Percentiles rank a stretch among this genome's conserved stretches.
These are phyloP conservation scores for Ditylenchus dipsaci DNA, from an alignment of 1,140 invertebrate genomes.

Conservation along the genomic window DNA sequence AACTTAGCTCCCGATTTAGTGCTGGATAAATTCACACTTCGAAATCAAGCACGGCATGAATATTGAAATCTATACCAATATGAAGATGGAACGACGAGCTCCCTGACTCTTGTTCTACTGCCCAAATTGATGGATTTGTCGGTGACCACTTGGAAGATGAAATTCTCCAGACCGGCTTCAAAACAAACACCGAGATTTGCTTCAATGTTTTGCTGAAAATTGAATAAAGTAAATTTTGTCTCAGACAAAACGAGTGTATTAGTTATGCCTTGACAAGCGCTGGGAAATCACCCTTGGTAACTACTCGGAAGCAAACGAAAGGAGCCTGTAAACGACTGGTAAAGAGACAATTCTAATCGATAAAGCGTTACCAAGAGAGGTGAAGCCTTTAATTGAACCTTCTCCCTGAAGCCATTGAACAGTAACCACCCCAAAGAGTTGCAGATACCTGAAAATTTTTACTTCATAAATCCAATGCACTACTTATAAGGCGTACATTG, in stretches of 20 bases:
- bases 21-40: conserved; percentile 49
- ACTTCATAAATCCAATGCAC: too few relatives aligned
- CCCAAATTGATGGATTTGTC: conserved; percentile 77
- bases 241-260: neutral
- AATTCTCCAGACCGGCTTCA: conserved; percentile 86
- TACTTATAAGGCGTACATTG: conserved; percentile 62
- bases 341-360: neutral
- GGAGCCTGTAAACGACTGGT: conserved; percentile 76
- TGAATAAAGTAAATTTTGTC: neutral
- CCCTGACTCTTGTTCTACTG: conserved; percentile 64
- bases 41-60: conserved; percentile 2
- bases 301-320: conserved; percentile 88
- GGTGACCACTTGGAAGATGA: conserved; percentile 92
- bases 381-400: conserved; percentile 74
- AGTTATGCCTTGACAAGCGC: conserved; percentile 70
- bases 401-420: conserved; percentile 90
- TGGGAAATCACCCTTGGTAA: conserved; percentile 89
- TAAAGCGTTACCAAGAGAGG: conserved; percentile 16
- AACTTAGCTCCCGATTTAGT: conserved; percentile 86
- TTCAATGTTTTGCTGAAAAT: conserved; percentile 71
- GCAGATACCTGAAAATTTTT: conserved; percentile 63
- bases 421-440: conserved; percentile 83
- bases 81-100: conserved; percentile 46
- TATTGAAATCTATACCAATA: conserved; percentile 33
- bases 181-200: conserved; percentile 83